Evolutionary conservation across 2,888 invertebrate species (phyloP).

Genomic region (Drosophila infuscata): DNA sequence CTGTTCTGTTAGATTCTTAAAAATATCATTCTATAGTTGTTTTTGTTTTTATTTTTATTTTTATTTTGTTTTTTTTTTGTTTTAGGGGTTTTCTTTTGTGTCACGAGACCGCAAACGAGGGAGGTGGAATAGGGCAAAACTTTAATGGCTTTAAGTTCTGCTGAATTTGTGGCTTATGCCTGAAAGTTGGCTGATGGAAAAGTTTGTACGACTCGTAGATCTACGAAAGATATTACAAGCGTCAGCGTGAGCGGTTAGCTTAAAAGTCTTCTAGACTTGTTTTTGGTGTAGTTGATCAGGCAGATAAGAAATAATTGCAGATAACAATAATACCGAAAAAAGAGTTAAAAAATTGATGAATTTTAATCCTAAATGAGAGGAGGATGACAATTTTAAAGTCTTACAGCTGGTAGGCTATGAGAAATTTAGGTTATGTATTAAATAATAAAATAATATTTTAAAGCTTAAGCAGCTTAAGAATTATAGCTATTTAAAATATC

Average conservation of each 20-base stretch:
- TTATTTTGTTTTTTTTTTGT: slow-evolving; percentile 11
- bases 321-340: neutral
- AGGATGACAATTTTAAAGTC: neutral
- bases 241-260: slow-evolving; percentile 1
- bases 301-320: neutral
- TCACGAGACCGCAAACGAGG: slow-evolving; percentile 59
- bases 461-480: neutral
- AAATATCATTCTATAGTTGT: slow-evolving; percentile 39
- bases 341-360: neutral
- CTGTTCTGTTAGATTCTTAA: slow-evolving; percentile 47
- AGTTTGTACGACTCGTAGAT: slow-evolving; percentile 61
- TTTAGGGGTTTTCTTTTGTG: slow-evolving; percentile 42
- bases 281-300: neutral
- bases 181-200: slow-evolving; percentile 55
- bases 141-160: slow-evolving; percentile 63
- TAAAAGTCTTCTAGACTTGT: slow-evolving; percentile 1
- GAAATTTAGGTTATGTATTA: neutral
- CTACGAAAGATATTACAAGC: slow-evolving; percentile 43
- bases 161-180: slow-evolving; percentile 56
- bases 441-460: neutral
- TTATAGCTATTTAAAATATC: neutral
- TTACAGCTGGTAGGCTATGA: neutral
- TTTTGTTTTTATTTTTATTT: neutral
- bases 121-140: slow-evolving; percentile 3
- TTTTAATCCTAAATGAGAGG: neutral